These are phyloP conservation scores for Hofmannophila pseudospretella DNA, from an alignment of 2,888 invertebrate species.

Conservation along the genomic window DNA sequence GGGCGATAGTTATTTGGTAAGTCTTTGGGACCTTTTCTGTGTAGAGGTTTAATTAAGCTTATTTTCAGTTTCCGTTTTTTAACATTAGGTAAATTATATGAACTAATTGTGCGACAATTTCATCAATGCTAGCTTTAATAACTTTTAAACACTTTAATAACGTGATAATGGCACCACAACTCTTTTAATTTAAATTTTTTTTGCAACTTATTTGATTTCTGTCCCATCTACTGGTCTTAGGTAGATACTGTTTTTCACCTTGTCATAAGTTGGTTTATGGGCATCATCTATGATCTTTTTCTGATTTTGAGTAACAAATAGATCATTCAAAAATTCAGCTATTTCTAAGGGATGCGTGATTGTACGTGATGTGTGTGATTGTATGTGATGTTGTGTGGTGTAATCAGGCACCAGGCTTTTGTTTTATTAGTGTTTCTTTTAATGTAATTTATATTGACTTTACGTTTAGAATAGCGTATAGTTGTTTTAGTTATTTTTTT, in stretches of 20 bases:
- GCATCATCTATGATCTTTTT: not conserved
- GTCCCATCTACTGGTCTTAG: not conserved
- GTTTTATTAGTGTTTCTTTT: not conserved
- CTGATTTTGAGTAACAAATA: not conserved
- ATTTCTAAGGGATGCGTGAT: not conserved
- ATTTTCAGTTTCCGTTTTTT: constrained; percentile 15
- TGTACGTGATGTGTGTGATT: not conserved
- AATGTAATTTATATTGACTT: not conserved
- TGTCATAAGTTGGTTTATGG: not conserved
- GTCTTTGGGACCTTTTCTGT: constrained; percentile 13
- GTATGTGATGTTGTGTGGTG: not conserved
- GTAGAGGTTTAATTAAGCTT: constrained; percentile 15
- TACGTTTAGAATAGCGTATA: not conserved
- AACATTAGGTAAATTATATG: constrained; percentile 17
- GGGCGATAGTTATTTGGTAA: constrained; percentile 15
- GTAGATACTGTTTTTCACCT: not conserved
- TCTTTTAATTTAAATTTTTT: constrained; percentile 12
- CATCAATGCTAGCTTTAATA: no score
- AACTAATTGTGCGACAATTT: constrained; percentile 12
- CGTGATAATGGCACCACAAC: constrained; percentile 12
- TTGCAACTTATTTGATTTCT: not conserved
- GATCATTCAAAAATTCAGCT: not conserved
- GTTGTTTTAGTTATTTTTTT: not conserved
- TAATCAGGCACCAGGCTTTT: not conserved
- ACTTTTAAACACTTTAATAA: no score